Conservation (phyloP, 1,140 invertebrate species). For the Coelopa frigida region DNA sequence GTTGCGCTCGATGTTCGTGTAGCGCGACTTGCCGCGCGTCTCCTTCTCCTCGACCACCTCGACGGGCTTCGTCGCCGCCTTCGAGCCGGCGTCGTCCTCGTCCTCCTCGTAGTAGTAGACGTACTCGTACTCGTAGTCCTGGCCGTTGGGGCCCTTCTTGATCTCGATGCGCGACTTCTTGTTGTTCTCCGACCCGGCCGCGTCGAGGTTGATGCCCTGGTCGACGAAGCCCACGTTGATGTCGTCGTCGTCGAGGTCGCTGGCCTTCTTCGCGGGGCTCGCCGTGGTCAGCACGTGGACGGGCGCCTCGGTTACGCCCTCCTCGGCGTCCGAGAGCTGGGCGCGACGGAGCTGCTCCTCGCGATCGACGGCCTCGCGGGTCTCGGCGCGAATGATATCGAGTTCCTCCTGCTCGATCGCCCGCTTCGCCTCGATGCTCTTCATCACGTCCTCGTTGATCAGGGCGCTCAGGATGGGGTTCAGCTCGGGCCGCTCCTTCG, state of each 20-base stretch:
- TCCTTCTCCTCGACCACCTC: conserved; percentile 18
- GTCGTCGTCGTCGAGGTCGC: conserved; percentile 23
- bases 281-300: conserved; percentile 10
- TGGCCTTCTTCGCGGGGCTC: conserved; percentile 19
- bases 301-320: conserved; percentile 24
- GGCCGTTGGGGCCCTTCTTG: conserved; percentile 81
- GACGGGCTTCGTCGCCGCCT: conserved; percentile 20
- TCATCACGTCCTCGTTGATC: conserved; percentile 44
- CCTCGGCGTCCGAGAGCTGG: conserved; percentile 16
- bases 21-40: conserved; percentile 52
- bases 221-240: conserved; percentile 35
- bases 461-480: conserved; percentile 40
- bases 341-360: conserved; percentile 7
- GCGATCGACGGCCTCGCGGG: conserved; percentile 19
- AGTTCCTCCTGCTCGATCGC: conserved; percentile 39
- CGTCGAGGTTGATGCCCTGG: conserved; percentile 31
- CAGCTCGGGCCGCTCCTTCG: conserved; percentile 41
- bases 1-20: conserved; percentile 59
- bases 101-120: conserved; percentile 87
- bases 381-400: conserved; percentile 30
- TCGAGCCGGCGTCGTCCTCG: conserved; percentile 55
- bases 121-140: conserved; percentile 87
- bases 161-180: conserved; percentile 66
- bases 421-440: conserved; percentile 43
- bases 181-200: conserved; percentile 39